Conservation (phyloP, 1,140 invertebrate species). For the Pteromalus puparum region DNA sequence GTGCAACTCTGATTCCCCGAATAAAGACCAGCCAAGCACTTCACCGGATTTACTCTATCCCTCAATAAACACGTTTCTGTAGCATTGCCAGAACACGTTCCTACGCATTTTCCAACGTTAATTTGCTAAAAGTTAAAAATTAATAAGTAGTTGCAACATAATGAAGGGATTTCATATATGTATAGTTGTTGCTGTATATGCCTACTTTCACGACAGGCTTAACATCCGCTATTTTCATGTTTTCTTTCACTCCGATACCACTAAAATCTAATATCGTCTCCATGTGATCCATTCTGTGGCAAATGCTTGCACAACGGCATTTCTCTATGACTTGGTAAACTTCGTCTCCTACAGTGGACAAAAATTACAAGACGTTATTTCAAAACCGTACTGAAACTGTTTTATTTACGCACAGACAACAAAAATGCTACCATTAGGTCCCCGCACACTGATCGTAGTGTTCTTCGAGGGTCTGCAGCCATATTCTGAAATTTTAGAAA, state of each 20-base stretch:
- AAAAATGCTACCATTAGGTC: constrained; percentile 74
- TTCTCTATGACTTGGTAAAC: constrained; percentile 70
- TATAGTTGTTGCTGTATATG: not conserved
- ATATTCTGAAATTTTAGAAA: constrained; percentile 58
- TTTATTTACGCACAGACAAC: no score
- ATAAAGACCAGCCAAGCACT: constrained; percentile 71
- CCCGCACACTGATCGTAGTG: constrained; percentile 71
- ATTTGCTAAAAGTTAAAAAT: constrained; percentile 66
- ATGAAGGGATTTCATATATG: not conserved
- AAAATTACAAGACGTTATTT: not conserved
- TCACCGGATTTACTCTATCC: constrained; percentile 69
- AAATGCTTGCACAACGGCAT: constrained; percentile 69
- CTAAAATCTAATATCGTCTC: constrained; percentile 72
- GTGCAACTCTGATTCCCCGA: constrained; percentile 68
- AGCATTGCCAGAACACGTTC: constrained; percentile 68
- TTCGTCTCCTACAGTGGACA: constrained; percentile 65
- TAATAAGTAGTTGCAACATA: not conserved
- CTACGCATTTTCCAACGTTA: constrained; percentile 75
- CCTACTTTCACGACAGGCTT: constrained; percentile 66
- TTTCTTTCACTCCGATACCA: constrained; percentile 65
- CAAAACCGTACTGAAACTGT: not conserved
- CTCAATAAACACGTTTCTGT: constrained; percentile 71
- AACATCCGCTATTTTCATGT: constrained; percentile 66
- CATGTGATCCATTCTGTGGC: constrained; percentile 70
- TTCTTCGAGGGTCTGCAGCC: constrained; percentile 73